phyloP scores from a whole-genome alignment of 2,888 invertebrate species.

The Nipponacmea schrenckii region DNA sequence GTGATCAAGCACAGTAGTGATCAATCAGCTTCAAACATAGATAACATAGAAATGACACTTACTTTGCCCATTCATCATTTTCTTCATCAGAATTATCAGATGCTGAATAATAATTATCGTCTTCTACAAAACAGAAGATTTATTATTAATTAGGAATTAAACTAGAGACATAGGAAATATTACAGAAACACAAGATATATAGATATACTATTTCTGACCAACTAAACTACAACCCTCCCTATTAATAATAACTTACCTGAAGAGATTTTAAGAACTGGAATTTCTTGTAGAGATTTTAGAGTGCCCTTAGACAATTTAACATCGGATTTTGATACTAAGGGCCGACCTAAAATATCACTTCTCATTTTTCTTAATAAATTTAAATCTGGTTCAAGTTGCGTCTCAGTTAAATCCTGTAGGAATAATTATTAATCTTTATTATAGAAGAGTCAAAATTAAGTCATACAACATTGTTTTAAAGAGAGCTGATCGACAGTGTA shows the following conservation, averaged over 20 bases:
- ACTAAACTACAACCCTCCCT: too few species aligned
- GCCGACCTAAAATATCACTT: slow-evolving; percentile 45
- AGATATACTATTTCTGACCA: background rate
- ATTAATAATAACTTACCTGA: background rate
- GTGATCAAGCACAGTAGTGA: too few species aligned
- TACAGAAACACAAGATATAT: too few species aligned
- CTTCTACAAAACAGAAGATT: slow-evolving; percentile 37
- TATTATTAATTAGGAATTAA: slow-evolving; percentile 7
- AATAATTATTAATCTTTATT: slow-evolving; percentile 7
- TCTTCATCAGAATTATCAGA: slow-evolving; percentile 80
- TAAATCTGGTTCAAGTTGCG: slow-evolving; percentile 53
- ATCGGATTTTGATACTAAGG: slow-evolving; percentile 23
- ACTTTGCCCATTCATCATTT: slow-evolving; percentile 77
- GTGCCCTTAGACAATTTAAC: background rate
- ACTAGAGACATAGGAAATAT: slow-evolving; percentile 4
- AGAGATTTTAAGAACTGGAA: background rate
- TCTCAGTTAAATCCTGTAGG: slow-evolving; percentile 48
- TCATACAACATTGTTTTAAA: too few species aligned
- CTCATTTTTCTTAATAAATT: slow-evolving; percentile 40
- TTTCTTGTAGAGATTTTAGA: background rate
- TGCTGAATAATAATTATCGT: slow-evolving; percentile 70
- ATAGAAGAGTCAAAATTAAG: too few species aligned
- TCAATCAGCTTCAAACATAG: too few species aligned
- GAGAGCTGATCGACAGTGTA: too few species aligned
- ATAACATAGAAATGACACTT: slow-evolving; percentile 15